Evolutionary conservation across 2,113 vertebrate species (phyloP), one percentile per base, ranked within the genome.

Genomic region (Callionymus lyra): DNA sequence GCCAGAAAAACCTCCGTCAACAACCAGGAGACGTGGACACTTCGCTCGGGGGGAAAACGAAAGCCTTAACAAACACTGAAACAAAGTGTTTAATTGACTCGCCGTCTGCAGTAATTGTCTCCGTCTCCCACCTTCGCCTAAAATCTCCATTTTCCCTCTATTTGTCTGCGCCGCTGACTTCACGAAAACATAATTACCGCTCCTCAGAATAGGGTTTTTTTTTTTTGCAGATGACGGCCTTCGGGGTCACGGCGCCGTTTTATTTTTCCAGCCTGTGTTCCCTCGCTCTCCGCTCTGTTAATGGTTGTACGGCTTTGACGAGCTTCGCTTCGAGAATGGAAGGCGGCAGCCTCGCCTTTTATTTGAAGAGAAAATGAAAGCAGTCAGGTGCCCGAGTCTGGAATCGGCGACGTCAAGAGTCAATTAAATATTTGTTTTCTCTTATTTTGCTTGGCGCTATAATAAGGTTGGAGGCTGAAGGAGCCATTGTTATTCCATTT

Each of bases 171-270:
- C 9, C 27, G 46, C 51, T 39, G 55, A 54, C 41, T 47, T 52
- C 68, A 50, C 31, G 47, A 54, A 61, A 74, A 62, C 60, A 63
- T 58, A 67, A 77, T 73, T 60, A 54, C 52, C 5, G 47, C 52
- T 63, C 48, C 43, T 61, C 53, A 36, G 54, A 67, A 54, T 19
- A 34, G 58, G 12, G 39, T 58, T 66, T 62, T 66, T 59, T 50
- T n/a, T n/a, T n/a, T 27, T 27, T 27, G 21, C 21, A 27, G 21
- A 27, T 8, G 21, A 27, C 21, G 21, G 21, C 21, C 21, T 27
- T 27, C 8, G 21, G 21, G 21, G 21, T 27, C 21, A 27, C 21
- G 21, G 21, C 8, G 21, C 4, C 8, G 21, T 27, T 27, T 27
- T 27, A 27, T 27, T 27, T 27, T 27, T 27, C 21, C 21, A 27